phyloP scores from a whole-genome alignment of 2,113 vertebrate genomes.

The Oxygymnocypris stewartii region DNA sequence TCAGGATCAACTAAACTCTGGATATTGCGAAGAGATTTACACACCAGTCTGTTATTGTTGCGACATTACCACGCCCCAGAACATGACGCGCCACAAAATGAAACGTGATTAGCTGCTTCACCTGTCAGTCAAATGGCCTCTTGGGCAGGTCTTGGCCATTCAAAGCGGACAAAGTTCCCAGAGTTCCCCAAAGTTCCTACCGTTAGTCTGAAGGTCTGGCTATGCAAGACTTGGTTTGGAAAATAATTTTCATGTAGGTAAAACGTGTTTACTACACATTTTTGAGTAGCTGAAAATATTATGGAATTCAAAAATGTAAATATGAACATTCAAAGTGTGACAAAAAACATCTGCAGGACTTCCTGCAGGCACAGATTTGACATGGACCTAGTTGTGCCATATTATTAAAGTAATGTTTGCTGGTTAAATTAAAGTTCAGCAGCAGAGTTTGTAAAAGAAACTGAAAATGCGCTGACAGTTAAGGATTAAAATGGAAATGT shows the following conservation, averaged over 20 bases:
- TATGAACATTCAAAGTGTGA: background rate
- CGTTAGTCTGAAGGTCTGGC: too few relatives aligned
- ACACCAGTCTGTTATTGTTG: too few relatives aligned
- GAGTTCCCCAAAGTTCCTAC: too few relatives aligned
- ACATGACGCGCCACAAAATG: too few relatives aligned
- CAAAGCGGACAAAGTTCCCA: too few relatives aligned
- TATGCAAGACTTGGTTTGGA: too few relatives aligned
- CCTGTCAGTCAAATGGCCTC: too few relatives aligned
- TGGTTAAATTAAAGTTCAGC: background rate
- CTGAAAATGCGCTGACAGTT: constrained; percentile 14
- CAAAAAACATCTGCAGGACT: background rate
- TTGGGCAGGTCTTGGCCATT: too few relatives aligned
- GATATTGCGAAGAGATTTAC: too few relatives aligned
- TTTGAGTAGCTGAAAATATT: background rate
- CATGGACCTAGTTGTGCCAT: background rate
- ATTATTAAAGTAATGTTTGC: background rate
- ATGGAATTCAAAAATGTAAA: background rate
- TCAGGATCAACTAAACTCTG: too few relatives aligned
- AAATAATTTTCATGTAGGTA: background rate
- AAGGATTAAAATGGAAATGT: background rate
- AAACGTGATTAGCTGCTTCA: too few relatives aligned
- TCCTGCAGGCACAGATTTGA: background rate
- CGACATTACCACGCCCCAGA: too few relatives aligned
- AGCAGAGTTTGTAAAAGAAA: constrained; percentile 2
- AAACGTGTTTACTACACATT: background rate